Base-by-base conservation (phyloP, 2,113 vertebrate species). In the Canis aureus region DNA sequence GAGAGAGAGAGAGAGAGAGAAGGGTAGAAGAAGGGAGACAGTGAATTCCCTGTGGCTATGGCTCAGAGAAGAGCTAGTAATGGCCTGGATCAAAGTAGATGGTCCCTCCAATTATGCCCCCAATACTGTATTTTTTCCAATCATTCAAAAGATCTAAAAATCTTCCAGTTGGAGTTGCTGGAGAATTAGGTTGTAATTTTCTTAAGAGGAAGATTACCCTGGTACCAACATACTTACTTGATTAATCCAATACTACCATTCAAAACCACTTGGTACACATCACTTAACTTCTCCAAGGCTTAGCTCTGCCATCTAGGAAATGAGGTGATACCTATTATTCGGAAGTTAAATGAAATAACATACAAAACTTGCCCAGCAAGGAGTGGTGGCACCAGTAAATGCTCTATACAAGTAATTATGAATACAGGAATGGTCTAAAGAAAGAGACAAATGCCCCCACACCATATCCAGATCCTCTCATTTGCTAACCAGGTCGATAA, bases 281-380 rank as follows among this genome's bases (percentile, higher is more conserved):
- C 27, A 27, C 15, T 57, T 27, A 49, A 5, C n/a, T 57, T 53
- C 64, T 38, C 32, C 35, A 64, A 89, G 76, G 32, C 66, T 3
- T 51, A 66, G 71, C 51, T 79, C 64, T 89, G 25, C 32, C 55
- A 5, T 38, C 38, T 79, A 57, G 69, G 51, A 86, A 62, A 79
- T 2, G 9, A 25, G 11, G 1, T 22, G 25, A 7, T 59, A n/a
- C 19, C 15, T 76, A 27, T 60, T 15, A 64, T 23, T 92, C 1
- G 1, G 59, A 90, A 29, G 51, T 82, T 5, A 35, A 73, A 60
- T 16, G 79, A 35, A 23, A 43, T 64, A 9, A 79, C 5, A 20
- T 8, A 2, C 9, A 1, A 19, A 2, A 17, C 0, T 0, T 8
- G 9, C 38, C 43, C 49, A 13, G 32, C 1, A 10, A 25, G 60